phyloP scores from a whole-genome alignment of 2,797 vertebrate species.

The Sebastes alutus region DNA sequence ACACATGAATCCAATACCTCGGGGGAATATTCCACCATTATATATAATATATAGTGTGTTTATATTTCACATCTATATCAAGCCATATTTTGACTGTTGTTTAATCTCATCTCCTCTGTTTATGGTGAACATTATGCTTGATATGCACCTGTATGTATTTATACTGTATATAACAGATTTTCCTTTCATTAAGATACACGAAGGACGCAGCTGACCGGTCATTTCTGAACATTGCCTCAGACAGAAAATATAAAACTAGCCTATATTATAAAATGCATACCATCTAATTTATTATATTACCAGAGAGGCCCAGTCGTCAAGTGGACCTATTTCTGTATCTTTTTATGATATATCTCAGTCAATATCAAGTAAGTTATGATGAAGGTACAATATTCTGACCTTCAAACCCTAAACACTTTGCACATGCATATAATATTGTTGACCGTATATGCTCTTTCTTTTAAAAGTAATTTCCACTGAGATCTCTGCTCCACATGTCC shows the following conservation, averaged over 20 bases:
- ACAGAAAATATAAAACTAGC: neutral
- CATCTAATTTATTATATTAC: neutral
- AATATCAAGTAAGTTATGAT: neutral
- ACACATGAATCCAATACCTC: conserved; percentile 55
- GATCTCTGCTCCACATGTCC: neutral
- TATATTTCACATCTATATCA: conserved; percentile 66
- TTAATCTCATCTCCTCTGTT: conserved; percentile 41
- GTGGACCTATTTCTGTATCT: neutral
- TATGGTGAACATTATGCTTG: conserved; percentile 26
- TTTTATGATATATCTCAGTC: conserved; percentile 7
- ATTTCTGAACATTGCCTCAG: neutral
- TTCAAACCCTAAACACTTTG: conserved; percentile 3
- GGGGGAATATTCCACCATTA: conserved; percentile 45
- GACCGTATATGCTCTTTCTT: conserved; percentile 2
- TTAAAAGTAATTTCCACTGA: neutral
- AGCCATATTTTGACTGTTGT: conserved; percentile 32
- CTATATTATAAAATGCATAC: neutral
- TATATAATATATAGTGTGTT: conserved; percentile 60
- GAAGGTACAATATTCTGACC: conserved; percentile 12
- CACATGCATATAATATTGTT: conserved; percentile 3
- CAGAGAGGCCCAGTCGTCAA: neutral
- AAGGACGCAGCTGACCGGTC: neutral
- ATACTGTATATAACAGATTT: conserved; percentile 14
- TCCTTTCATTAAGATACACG: conserved; percentile 22
- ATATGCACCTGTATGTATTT: conserved; percentile 33